Evolutionary conservation across 2,797 vertebrate genomes (phyloP).

Genomic region (Microctenopoma steveboyesi): DNA sequence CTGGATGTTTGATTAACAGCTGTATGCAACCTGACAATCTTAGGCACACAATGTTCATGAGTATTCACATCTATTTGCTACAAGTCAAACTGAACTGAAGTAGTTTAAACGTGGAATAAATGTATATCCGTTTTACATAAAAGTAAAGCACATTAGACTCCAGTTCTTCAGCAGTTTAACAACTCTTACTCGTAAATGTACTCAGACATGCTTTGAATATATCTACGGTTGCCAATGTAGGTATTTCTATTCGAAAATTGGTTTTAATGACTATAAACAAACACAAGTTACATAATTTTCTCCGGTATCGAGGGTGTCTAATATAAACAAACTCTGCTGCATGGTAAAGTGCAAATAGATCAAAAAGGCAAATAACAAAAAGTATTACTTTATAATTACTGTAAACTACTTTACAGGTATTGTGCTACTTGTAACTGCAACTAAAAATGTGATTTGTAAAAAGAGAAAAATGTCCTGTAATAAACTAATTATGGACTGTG

Average conservation of each 20-base stretch:
- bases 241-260: slow-evolving; percentile 23
- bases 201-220: slow-evolving; percentile 42
- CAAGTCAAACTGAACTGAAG: slow-evolving; percentile 38
- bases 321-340: neutral
- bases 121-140: neutral
- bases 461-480: neutral
- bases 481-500: slow-evolving; percentile 1
- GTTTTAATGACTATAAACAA: slow-evolving; percentile 11
- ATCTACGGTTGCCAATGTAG: slow-evolving; percentile 11
- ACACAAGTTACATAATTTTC: neutral
- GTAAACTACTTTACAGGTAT: neutral
- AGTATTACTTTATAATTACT: no score
- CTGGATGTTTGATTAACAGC: slow-evolving; percentile 52
- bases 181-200: slow-evolving; percentile 17
- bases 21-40: slow-evolving; percentile 52
- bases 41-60: slow-evolving; percentile 55
- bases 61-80: slow-evolving; percentile 44
- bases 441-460: neutral
- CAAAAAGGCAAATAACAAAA: neutral
- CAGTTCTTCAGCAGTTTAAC: neutral
- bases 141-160: slow-evolving; percentile 22
- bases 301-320: neutral
- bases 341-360: neutral
- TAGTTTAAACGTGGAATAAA: slow-evolving; percentile 26
- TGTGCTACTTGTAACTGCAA: neutral